phyloP scores from a whole-genome alignment of 2,888 invertebrate species.

The Mythimna ferrago region DNA sequence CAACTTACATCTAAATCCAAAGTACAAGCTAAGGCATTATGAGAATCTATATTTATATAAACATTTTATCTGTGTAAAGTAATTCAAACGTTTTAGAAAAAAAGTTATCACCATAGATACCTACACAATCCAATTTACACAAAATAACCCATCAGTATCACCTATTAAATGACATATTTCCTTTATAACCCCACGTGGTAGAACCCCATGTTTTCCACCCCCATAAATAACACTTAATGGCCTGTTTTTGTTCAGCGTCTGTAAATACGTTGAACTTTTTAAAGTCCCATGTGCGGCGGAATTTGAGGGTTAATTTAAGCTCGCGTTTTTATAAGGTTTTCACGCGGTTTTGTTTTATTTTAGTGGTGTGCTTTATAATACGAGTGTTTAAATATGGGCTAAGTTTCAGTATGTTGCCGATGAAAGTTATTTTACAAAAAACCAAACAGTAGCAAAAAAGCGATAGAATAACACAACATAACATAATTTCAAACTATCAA shows the following conservation, averaged over 20 bases:
- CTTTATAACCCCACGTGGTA: slow-evolving; percentile 46
- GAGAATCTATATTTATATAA: too few relatives aligned
- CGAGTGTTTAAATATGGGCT: not conserved
- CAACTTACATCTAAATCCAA: too few relatives aligned
- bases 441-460: not conserved
- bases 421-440: not conserved
- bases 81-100: not conserved
- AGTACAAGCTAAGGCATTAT: too few relatives aligned
- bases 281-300: slow-evolving; percentile 56
- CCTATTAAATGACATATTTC: slow-evolving; percentile 56
- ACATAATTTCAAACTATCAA: too few relatives aligned
- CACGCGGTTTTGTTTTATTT: slow-evolving; percentile 20
- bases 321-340: slow-evolving; percentile 39
- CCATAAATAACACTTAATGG: slow-evolving; percentile 64
- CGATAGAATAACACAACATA: too few relatives aligned
- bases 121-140: not conserved
- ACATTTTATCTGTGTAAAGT: not conserved
- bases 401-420: slow-evolving; percentile 10
- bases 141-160: slow-evolving; percentile 13
- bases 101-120: too few relatives aligned
- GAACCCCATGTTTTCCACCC: slow-evolving; percentile 41
- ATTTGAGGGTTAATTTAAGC: slow-evolving; percentile 59
- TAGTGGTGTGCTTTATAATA: not conserved
- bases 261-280: slow-evolving; percentile 59
- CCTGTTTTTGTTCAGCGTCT: slow-evolving; percentile 58